Conservation (phyloP, 2,113 vertebrate genomes). For the human region GRCh38 chr12:75395501-75396000, state of each 20-base stretch:
- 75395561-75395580: neutral
- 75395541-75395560: neutral
- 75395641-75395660: too few relatives aligned
- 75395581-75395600: neutral
- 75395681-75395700: neutral
- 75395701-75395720: neutral
- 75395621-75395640: too few relatives aligned
- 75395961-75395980: neutral
- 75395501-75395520: neutral
- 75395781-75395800: neutral
- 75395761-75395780: neutral
- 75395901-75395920: neutral
- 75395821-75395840: neutral
- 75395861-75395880: neutral
- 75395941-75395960: neutral
- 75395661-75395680: neutral
- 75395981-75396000: neutral
- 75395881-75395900: neutral
- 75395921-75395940: neutral
- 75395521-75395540: neutral
- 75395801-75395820: neutral
- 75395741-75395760: neutral
- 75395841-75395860: neutral
- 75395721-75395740: neutral
- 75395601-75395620: neutral